These are phyloP conservation scores for Vannuccia rotundouncinata DNA, from an alignment of 2,888 invertebrate species.

Conservation along the genomic window DNA sequence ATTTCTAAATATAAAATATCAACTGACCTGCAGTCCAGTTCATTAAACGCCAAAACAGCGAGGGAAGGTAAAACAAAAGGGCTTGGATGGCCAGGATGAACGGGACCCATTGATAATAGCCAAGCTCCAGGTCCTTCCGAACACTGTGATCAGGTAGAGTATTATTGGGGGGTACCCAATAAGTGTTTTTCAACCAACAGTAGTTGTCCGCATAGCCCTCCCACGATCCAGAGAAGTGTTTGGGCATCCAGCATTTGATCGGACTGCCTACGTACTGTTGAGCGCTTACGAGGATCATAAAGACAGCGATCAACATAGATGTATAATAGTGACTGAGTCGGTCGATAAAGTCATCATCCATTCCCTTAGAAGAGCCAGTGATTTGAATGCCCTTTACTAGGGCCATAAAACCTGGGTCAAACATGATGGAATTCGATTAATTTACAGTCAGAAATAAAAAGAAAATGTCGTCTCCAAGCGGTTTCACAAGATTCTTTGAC, in stretches of 20 bases:
- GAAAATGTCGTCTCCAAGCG: too few species aligned
- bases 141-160: background rate
- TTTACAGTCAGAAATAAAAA: too few species aligned
- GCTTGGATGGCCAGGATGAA: constrained; percentile 30
- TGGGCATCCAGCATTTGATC: constrained; percentile 33
- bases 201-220: constrained; percentile 33
- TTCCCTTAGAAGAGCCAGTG: background rate
- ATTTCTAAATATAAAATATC: too few species aligned
- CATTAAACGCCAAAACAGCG: constrained; percentile 30
- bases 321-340: constrained; percentile 34
- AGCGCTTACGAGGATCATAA: constrained; percentile 29
- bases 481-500: too few species aligned
- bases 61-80: constrained; percentile 33
- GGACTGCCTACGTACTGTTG: constrained; percentile 35
- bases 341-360: constrained; percentile 34
- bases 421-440: too few species aligned
- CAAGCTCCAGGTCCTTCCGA: constrained; percentile 26
- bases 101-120: constrained; percentile 36
- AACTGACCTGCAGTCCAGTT: constrained; percentile 35
- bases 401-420: constrained; percentile 31
- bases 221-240: constrained; percentile 29
- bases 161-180: constrained; percentile 14
- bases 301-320: constrained; percentile 6
- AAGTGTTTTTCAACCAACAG: constrained; percentile 37
- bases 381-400: constrained; percentile 29